Evolutionary conservation across 2,113 vertebrate genomes (phyloP).

Genomic region (Heteronetta atricapilla): DNA sequence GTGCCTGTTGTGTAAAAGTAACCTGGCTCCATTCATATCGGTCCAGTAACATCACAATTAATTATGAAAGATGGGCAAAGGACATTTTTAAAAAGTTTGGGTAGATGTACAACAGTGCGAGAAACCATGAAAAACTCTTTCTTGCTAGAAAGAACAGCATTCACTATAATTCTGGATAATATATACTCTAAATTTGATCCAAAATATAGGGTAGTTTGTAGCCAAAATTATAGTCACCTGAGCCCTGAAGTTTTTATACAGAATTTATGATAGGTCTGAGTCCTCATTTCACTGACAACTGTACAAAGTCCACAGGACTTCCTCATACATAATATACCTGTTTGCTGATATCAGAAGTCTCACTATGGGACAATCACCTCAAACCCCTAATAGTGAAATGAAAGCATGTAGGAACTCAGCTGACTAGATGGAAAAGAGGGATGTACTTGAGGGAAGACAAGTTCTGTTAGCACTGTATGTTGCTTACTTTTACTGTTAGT

Average conservation of each 20-base stretch:
- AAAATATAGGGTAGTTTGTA: not conserved
- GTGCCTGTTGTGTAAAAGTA: not conserved
- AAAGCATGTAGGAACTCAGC: not conserved
- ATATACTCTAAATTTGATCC: not conserved
- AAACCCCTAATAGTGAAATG: not conserved
- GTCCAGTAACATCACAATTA: not conserved
- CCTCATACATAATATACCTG: not conserved
- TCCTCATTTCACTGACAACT: not conserved
- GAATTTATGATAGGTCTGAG: not conserved
- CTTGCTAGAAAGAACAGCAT: not conserved
- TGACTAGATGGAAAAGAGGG: not conserved
- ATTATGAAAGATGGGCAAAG: not conserved
- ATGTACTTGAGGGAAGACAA: not conserved
- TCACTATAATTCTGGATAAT: not conserved
- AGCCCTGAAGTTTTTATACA: not conserved
- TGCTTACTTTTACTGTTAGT: not conserved
- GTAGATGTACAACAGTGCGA: not conserved
- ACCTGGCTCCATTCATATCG: not conserved
- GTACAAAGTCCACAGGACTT: not conserved
- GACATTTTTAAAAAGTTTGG: not conserved
- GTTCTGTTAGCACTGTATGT: not conserved
- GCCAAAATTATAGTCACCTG: not conserved
- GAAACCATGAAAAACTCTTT: not conserved
- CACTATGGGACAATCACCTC: not conserved
- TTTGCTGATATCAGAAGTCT: not conserved